Percentiles rank a stretch among this genome's conserved stretches.
phyloP scores from a whole-genome alignment of 2,797 vertebrate species.

The Sebastes alutus region DNA sequence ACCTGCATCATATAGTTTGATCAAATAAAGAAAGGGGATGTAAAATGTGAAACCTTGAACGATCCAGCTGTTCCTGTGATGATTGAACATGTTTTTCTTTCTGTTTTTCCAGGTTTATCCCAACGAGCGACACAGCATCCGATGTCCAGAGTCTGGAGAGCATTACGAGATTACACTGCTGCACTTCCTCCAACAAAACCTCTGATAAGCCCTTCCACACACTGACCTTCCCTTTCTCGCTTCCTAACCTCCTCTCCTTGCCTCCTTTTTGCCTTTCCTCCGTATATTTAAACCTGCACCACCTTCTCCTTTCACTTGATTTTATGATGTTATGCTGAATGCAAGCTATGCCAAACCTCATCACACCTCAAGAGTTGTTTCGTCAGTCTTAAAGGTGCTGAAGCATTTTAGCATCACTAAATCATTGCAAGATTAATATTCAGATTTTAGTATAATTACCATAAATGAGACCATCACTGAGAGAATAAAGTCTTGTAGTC shows the following conservation, averaged over 20 bases:
- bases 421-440: neutral
- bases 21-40: neutral
- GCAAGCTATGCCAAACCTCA: constrained; percentile 39
- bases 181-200: constrained; percentile 97
- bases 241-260: neutral
- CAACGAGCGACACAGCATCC: constrained; percentile 97
- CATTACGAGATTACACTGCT: constrained; percentile 98
- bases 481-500: neutral
- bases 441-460: neutral
- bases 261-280: constrained; percentile 8
- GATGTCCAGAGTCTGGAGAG: constrained; percentile 96
- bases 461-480: neutral
- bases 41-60: neutral
- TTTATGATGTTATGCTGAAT: constrained; percentile 23
- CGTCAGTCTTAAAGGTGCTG: neutral
- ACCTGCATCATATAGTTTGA: neutral
- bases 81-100: neutral
- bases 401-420: constrained; percentile 22
- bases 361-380: constrained; percentile 29
- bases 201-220: constrained; percentile 82
- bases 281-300: constrained; percentile 29
- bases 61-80: neutral
- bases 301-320: constrained; percentile 1
- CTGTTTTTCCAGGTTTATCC: constrained; percentile 89
- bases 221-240: neutral